Evolutionary conservation across 2,888 invertebrate species (phyloP), one percentile per base, ranked within the genome.

Genomic region (Cenopis cana): DNA sequence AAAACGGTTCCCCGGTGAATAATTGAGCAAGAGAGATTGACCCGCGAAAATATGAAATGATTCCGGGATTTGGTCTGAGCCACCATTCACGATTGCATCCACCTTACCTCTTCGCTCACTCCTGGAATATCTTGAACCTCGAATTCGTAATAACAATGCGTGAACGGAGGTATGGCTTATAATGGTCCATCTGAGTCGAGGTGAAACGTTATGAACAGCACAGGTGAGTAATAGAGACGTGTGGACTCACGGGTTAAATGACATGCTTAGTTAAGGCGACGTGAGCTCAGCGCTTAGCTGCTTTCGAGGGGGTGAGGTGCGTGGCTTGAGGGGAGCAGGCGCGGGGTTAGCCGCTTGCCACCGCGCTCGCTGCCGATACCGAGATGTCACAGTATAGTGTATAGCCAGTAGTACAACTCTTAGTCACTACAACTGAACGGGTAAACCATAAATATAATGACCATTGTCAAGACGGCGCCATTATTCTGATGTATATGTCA

Each of bases 21-120:
- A 90, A 91, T 90, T 90, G 88, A 90, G 87, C 84, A 81, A 80
- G 89, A 89, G 87, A 89, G 88, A 89, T 88, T 88, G 85, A 89
- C 85, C 83, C 80, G 85, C 79, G 87, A 87, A 90, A 91, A 89
- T 91, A 91, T 91, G 90, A 89, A 89, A 90, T 89, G 90, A 85
- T 87, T 85, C 69, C 82, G 81, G 81, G 80, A 76, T 80, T 78
- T 79, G 81, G 46, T 46, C 46, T 8, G 33, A 33, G 46, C n/a
- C 6, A n/a, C 46, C n/a, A 46, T 46, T 46, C 46, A n/a, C 46
- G 1, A 6, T 8, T 46, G 0, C n/a, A 12, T n/a, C n/a, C 6
- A 46, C n/a, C 8, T 46, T 6, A 46, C 14, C 14, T 6, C 41
- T 12, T 6, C 41, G 14, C 41, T 14, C 41, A 41, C 14, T 12